These are phyloP conservation scores for Natator depressus DNA, from an alignment of 2,113 vertebrate species.

Conservation along the genomic window DNA sequence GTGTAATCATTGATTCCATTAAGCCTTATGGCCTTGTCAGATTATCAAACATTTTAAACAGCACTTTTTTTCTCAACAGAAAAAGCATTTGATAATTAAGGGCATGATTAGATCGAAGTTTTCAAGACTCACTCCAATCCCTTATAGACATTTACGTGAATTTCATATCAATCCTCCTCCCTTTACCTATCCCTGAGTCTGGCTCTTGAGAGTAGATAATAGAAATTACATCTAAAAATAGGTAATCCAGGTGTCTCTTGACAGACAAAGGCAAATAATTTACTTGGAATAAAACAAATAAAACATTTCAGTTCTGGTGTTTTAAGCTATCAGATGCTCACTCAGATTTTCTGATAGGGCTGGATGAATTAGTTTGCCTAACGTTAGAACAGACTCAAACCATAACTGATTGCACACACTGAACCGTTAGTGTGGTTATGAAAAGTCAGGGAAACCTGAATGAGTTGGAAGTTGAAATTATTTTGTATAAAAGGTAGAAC, in stretches of 20 bases:
- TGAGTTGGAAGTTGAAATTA: rapidly evolving
- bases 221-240: background rate
- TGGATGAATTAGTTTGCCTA: background rate
- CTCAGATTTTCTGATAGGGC: background rate
- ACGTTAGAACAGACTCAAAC: background rate
- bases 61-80: slow-evolving; percentile 75
- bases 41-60: slow-evolving; percentile 86
- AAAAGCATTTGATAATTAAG: slow-evolving; percentile 79
- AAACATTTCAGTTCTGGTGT: background rate
- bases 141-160: background rate
- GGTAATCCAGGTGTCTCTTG: slow-evolving; percentile 22
- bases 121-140: slow-evolving; percentile 52
- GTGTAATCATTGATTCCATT: slow-evolving; percentile 88
- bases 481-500: background rate
- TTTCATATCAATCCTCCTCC: background rate
- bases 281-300: background rate
- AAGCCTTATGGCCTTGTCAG: slow-evolving; percentile 89
- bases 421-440: background rate
- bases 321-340: background rate
- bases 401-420: background rate
- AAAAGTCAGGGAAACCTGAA: background rate
- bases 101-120: slow-evolving; percentile 69
- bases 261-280: background rate
- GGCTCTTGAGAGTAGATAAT: background rate
- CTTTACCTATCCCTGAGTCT: background rate